Evolutionary conservation across 2,113 vertebrate genomes (phyloP).

Genomic region (Ciconia maguari): DNA sequence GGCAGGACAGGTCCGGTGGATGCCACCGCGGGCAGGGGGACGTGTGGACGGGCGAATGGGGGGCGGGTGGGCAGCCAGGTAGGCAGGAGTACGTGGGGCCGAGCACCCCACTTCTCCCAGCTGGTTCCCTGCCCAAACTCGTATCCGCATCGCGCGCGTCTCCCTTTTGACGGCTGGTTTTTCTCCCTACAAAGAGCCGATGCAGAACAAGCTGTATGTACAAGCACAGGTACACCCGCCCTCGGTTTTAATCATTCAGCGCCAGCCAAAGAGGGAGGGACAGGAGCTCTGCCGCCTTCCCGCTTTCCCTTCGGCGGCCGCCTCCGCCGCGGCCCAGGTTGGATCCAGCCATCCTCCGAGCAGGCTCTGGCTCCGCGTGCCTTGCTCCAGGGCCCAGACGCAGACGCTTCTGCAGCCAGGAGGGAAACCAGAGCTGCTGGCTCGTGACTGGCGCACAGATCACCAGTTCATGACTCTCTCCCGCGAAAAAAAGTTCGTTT

Average conservation of each 20-base stretch:
- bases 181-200: not conserved
- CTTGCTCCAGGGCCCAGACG: not conserved
- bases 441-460: constrained; percentile 12
- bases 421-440: constrained; percentile 33
- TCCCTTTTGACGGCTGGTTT: not conserved
- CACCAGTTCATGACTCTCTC: constrained; percentile 19
- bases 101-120: not conserved
- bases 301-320: not conserved
- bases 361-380: not conserved
- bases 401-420: not conserved
- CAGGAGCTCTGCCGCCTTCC: not conserved
- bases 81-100: not conserved
- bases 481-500: not conserved
- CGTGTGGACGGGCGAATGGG: accelerated
- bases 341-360: not conserved
- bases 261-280: constrained; percentile 49
- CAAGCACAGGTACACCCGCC: constrained; percentile 24
- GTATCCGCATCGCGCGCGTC: accelerated
- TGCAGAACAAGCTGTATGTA: not conserved
- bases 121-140: not conserved
- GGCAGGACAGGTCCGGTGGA: accelerated
- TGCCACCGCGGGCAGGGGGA: not conserved
- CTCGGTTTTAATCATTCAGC: constrained; percentile 30
- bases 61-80: not conserved
- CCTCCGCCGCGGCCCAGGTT: not conserved